Base-by-base conservation (phyloP, 2,113 vertebrate species). In the Pao palembangensis region DNA sequence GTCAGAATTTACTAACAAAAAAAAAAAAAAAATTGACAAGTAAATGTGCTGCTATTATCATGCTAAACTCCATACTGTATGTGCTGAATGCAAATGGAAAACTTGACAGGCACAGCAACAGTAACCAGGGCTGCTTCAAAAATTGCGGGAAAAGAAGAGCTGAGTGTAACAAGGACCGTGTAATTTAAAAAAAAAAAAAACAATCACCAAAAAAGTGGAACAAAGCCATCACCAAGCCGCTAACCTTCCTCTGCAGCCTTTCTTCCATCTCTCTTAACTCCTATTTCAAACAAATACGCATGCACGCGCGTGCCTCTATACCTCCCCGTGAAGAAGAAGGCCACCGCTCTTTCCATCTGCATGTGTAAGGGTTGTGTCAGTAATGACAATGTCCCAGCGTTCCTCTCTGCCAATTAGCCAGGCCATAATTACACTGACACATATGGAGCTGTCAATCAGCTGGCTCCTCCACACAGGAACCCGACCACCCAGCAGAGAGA, bases 301-400 rank as follows among this genome's bases (percentile, higher is more conserved):
- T 21, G 18, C 38, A 55, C 52, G 48, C 55, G 28, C 53, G 56
- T 58, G 52, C 59, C 72, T 53, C 67, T 58, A n/a, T 46, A n/a
- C 16, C 44, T n/a, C 66, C 64, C 63, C 38, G 58, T 53, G 76
- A 74, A 25, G 66, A 74, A 21, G 66, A 72, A 72, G 76, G 69
- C 79, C 64, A 75, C 76, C 80, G 75, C 73, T 65, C 67, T 49
- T 71, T 75, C 66, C 69, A 82, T 83, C 78, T 86, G 78, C 61
- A 18, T 80, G 73, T 69, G 82, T 70, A 74, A 81, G 82, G 78
- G 86, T 83, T 80, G 85, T 73, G 83, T 89, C 86, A 80, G 81
- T 91, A 90, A 91, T 90, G 87, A 90, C 88, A 91, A 84, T 81
- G 84, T 89, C 86, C 85, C 81, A 76, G 85, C 78, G 82, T 90